These are phyloP conservation scores for Gymnocheta viridis DNA, from an alignment of 2,888 invertebrate species.

Conservation along the genomic window DNA sequence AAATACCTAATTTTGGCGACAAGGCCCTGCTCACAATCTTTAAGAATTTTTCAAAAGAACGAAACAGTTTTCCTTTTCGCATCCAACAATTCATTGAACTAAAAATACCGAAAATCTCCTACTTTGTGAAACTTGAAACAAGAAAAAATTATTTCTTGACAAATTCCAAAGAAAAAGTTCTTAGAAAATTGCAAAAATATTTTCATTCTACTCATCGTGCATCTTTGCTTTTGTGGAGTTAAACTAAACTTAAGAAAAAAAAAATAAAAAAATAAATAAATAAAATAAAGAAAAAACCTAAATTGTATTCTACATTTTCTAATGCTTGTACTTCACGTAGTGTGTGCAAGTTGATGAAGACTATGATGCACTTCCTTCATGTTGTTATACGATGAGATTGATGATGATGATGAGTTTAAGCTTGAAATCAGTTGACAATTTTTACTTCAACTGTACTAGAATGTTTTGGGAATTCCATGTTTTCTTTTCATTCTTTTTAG, in stretches of 20 bases:
- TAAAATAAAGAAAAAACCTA: not conserved
- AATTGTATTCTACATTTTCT: conserved; percentile 21
- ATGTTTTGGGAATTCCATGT: conserved; percentile 21
- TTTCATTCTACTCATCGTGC: conserved; percentile 33
- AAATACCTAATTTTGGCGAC: too few species aligned
- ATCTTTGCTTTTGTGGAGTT: not conserved
- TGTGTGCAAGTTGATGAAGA: not conserved
- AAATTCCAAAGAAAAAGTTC: conserved; percentile 44
- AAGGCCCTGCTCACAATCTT: too few species aligned
- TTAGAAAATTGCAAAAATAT: conserved; percentile 55
- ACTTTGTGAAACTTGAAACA: not conserved
- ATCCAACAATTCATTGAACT: not conserved
- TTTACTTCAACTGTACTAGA: conserved; percentile 29
- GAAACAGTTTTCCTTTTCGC: not conserved
- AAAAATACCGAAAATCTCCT: not conserved
- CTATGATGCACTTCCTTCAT: conserved; percentile 31
- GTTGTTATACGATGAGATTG: conserved; percentile 6
- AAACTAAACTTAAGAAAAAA: conserved; percentile 7
- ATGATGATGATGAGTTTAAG: conserved; percentile 53
- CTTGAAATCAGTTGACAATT: conserved; percentile 60
- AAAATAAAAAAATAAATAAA: conserved; percentile 21
- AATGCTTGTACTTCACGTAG: conserved; percentile 9
- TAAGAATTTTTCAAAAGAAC: not conserved
- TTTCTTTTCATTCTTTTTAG: not conserved
- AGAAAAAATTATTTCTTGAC: conserved; percentile 15